phyloP scores from a whole-genome alignment of 2,888 invertebrate species.

The Cordilura impudica region DNA sequence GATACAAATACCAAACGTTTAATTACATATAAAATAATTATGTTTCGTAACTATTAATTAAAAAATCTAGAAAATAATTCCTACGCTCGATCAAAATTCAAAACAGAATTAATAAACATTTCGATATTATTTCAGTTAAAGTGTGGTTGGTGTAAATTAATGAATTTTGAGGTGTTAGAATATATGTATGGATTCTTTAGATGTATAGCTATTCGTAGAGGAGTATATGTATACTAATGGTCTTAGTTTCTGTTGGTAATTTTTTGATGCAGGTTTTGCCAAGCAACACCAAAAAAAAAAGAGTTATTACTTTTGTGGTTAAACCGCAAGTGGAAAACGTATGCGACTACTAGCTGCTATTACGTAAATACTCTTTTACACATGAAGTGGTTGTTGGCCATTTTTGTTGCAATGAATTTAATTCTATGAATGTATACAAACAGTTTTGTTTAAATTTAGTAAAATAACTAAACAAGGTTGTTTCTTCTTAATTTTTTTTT shows the following conservation, averaged over 20 bases:
- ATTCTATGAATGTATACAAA: not conserved
- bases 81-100: too few relatives aligned
- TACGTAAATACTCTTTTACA: not conserved
- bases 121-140: too few relatives aligned
- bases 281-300: constrained; percentile 13
- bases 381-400: constrained; percentile 49
- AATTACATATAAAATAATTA: too few relatives aligned
- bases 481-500: too few relatives aligned
- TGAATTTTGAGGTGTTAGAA: too few relatives aligned
- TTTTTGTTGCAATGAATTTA: constrained; percentile 23
- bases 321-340: constrained; percentile 50
- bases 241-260: constrained; percentile 25
- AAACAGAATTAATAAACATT: too few relatives aligned
- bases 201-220: constrained; percentile 15
- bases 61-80: too few relatives aligned
- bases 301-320: constrained; percentile 53
- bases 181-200: not conserved
- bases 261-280: constrained; percentile 40
- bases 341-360: constrained; percentile 16
- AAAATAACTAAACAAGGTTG: not conserved
- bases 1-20: too few relatives aligned
- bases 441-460: too few relatives aligned
- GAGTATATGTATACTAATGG: constrained; percentile 39
- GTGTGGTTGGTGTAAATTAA: too few relatives aligned
- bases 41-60: too few relatives aligned